These are phyloP conservation scores for Allobates femoralis DNA, from an alignment of 2,797 vertebrate genomes.

Conservation along the genomic window DNA sequence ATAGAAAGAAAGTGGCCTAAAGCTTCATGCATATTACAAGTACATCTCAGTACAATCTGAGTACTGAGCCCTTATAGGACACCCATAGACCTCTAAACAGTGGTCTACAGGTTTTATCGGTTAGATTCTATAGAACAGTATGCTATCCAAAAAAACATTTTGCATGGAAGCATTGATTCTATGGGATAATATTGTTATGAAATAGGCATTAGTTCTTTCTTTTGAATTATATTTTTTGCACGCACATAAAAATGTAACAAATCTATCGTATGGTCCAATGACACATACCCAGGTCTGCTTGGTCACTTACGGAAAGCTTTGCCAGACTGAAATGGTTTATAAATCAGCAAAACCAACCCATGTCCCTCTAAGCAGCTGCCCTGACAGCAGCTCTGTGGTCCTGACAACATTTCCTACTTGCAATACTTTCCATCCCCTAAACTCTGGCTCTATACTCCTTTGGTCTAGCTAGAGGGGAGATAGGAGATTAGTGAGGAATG, in stretches of 20 bases:
- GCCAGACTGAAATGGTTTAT: constrained; percentile 4
- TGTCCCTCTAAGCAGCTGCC: constrained; percentile 26
- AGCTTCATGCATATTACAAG: too few relatives aligned
- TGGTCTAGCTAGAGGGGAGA: constrained; percentile 61
- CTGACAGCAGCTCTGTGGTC: constrained; percentile 42
- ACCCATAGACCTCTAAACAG: too few relatives aligned
- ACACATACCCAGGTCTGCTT: neutral
- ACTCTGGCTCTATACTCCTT: constrained; percentile 31
- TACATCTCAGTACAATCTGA: too few relatives aligned
- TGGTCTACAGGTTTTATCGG: too few relatives aligned
- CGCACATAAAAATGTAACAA: neutral
- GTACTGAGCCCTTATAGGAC: too few relatives aligned
- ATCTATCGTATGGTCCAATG: neutral
- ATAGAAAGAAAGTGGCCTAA: too few relatives aligned
- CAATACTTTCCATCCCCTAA: constrained; percentile 56
- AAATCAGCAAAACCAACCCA: constrained; percentile 13
- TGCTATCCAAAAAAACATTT: neutral
- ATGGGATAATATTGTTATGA: neutral
- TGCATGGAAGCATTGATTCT: neutral
- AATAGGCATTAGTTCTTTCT: neutral
- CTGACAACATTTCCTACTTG: constrained; percentile 53
- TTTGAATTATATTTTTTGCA: neutral
- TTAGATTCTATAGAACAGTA: too few relatives aligned
- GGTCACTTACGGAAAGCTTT: constrained; percentile 19
- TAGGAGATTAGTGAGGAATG: constrained; percentile 62